Evolutionary conservation across 1,140 invertebrate genomes (phyloP).

Genomic region (Nebria ingens): DNA sequence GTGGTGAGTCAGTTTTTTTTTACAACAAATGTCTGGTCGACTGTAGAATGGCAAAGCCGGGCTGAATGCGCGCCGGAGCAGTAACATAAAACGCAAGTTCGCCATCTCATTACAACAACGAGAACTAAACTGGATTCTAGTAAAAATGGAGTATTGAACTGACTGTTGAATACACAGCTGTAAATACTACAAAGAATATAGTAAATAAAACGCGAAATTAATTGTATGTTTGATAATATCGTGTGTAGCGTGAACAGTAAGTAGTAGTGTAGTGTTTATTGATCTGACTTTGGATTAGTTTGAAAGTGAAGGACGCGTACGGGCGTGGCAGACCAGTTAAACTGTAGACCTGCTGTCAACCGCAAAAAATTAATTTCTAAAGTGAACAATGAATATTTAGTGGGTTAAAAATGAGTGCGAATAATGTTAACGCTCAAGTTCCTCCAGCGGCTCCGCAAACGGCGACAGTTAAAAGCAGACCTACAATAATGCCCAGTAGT

Average conservation of each 20-base stretch:
- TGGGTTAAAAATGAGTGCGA: slow-evolving; percentile 29
- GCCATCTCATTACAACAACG: not conserved
- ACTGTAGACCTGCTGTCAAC: slow-evolving; percentile 21
- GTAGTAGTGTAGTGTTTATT: not conserved
- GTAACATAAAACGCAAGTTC: not conserved
- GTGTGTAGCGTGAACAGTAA: not conserved
- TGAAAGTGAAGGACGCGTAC: slow-evolving; percentile 13
- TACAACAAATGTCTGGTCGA: not conserved
- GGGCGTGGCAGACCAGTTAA: slow-evolving; percentile 31
- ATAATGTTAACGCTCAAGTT: slow-evolving; percentile 31
- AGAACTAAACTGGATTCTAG: not conserved
- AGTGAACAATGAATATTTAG: slow-evolving; percentile 1
- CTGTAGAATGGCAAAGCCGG: not conserved
- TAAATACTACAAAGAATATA: slow-evolving; percentile 2
- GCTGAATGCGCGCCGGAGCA: not conserved
- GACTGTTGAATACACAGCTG: slow-evolving; percentile 4
- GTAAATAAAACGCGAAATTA: not conserved
- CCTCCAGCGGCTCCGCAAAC: slow-evolving; percentile 30
- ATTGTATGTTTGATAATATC: slow-evolving; percentile 13
- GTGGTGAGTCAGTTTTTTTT: too few relatives aligned
- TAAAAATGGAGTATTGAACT: not conserved
- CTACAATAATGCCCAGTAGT: slow-evolving; percentile 35
- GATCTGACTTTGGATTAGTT: not conserved
- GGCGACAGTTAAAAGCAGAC: slow-evolving; percentile 33
- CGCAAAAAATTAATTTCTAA: not conserved